phyloP scores from a whole-genome alignment of 2,113 vertebrate genomes.

The Zosterops japonicus region DNA sequence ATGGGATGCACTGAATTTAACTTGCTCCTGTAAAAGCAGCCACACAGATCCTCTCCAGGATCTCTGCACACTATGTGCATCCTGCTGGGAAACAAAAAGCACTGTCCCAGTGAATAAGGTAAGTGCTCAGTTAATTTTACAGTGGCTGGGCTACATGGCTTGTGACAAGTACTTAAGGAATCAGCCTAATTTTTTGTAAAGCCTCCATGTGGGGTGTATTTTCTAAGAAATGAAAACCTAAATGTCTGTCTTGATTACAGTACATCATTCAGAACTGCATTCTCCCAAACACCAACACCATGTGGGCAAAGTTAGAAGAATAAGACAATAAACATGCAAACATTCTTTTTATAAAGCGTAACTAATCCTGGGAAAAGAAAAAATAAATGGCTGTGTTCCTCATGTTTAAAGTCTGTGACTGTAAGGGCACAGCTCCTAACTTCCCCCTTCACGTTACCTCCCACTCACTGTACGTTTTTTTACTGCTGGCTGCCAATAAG shows the following conservation, averaged over 20 bases:
- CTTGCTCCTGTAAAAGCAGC: neutral
- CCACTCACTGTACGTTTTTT: accelerated
- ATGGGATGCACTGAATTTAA: neutral
- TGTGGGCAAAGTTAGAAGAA: neutral
- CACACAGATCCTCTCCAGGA: too few species aligned
- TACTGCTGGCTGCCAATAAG: neutral
- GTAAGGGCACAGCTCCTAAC: neutral
- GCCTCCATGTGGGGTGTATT: neutral
- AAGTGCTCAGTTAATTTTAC: neutral
- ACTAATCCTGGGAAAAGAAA: neutral
- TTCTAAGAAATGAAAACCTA: neutral
- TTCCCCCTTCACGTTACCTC: neutral
- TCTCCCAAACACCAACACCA: neutral
- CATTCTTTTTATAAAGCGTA: neutral
- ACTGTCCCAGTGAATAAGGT: neutral
- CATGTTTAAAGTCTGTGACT: accelerated
- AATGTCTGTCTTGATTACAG: neutral
- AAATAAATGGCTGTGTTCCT: neutral
- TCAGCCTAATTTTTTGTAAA: neutral
- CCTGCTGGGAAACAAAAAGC: neutral
- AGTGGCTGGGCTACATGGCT: neutral
- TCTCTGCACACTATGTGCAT: accelerated
- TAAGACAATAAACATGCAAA: neutral
- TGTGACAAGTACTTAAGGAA: neutral
- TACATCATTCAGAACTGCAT: neutral